Evolutionary conservation across 1,140 invertebrate species (phyloP), one percentile per base, ranked within the genome.

Genomic region (Trinorchestia longiramus): DNA sequence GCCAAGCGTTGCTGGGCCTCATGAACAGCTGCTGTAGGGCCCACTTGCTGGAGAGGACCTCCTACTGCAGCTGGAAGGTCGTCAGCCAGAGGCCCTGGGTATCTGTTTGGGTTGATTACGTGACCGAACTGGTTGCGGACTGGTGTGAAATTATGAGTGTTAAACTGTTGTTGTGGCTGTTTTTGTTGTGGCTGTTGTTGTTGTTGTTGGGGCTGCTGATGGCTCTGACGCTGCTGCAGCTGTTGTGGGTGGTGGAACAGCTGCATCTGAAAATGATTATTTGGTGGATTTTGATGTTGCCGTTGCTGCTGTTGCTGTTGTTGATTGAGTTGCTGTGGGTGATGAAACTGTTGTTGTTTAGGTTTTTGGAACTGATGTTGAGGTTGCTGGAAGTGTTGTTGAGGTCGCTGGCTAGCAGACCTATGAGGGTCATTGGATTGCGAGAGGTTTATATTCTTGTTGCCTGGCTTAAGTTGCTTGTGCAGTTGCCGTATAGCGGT

Each of bases 61-160:
- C 44, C 90, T n/a, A 96, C 96, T 53, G 77, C 43, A 4, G 96
- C 96, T 1, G 96, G 96, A 8, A 96, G 41, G 28, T 53, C 45
- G 95, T 96, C 62, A 23, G 96, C 96, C 11, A 96, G 95, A 28
- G 96, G 96, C 3, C 96, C 96, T 0, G 96, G 96, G 96, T 88
- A 96, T 41, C 96, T 45, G 42, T 96, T 95, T n/a, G 96, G 96
- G 47, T 96, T 96, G 92, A 96, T 96, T 0, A 96, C 91, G 43
- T 95, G 95, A 0, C 96, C 96, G 28, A 95, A 95, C 40, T 95
- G 53, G 96, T 96, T 96, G 43, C 57, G 90, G 40, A 96, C 57
- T 43, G 96, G 96, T 28, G 96, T 57, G n/a, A 90, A 96, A 17
- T 44, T 95, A 62, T 96, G 95, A 8, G 87, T 41, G 45, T 42